Conservation (phyloP, 2,888 invertebrate species). For the Alcis repandata region DNA sequence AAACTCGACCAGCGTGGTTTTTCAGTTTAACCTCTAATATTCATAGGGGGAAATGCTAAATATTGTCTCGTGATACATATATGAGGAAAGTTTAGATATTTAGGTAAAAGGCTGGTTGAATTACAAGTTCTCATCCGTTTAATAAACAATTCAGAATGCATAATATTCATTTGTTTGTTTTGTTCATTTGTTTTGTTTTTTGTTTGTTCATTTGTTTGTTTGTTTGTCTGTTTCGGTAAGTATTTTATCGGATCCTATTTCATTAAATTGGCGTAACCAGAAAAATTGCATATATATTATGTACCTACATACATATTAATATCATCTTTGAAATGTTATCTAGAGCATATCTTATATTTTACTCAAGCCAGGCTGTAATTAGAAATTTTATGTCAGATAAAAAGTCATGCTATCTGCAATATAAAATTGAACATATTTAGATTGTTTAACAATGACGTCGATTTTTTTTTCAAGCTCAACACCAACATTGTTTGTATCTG, state of each 20-base stretch:
- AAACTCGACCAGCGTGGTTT: too few species aligned
- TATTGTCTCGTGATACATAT: too few species aligned
- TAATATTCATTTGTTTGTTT: neutral
- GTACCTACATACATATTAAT: too few species aligned
- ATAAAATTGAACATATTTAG: neutral
- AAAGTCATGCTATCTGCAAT: neutral
- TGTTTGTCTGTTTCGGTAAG: neutral
- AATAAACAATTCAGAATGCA: conserved; percentile 2
- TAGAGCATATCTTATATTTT: conserved; percentile 9
- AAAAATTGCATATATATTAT: conserved; percentile 10
- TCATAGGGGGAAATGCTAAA: too few species aligned
- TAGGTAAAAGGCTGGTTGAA: neutral
- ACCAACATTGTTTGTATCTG: too few species aligned
- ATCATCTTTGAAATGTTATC: neutral
- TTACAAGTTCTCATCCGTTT: neutral
- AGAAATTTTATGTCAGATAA: neutral
- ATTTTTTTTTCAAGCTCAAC: too few species aligned
- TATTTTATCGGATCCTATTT: neutral
- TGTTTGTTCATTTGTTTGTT: too few species aligned
- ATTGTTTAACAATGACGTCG: neutral
- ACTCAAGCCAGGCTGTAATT: neutral
- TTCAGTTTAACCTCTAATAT: too few species aligned
- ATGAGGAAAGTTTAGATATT: neutral
- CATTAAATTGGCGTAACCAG: neutral
- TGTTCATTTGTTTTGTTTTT: too few species aligned